These are phyloP conservation scores for Drosophila mettleri DNA, from an alignment of 2,888 invertebrate genomes.

Conservation along the genomic window DNA sequence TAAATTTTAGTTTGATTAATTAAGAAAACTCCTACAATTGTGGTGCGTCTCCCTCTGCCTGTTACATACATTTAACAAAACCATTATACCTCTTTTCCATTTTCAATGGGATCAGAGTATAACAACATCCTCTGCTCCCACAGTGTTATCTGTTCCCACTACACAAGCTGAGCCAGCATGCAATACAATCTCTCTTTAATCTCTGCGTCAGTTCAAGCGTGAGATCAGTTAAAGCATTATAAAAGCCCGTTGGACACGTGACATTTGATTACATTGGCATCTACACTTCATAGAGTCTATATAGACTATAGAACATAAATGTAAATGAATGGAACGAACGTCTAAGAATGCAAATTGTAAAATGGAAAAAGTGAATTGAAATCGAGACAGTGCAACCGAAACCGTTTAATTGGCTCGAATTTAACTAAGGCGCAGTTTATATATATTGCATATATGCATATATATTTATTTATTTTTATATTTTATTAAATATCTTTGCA, in stretches of 20 bases:
- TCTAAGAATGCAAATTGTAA: conserved; percentile 27
- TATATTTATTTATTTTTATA: not conserved
- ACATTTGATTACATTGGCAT: conserved; percentile 1
- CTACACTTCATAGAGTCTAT: not conserved
- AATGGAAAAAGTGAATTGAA: conserved; percentile 14
- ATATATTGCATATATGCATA: not conserved
- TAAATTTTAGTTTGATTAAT: no score
- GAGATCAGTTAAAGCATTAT: conserved; percentile 3
- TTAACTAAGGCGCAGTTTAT: conserved; percentile 31
- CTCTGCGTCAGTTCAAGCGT: conserved; percentile 36
- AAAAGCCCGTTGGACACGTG: conserved; percentile 22
- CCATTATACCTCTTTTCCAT: no score
- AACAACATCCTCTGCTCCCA: not conserved
- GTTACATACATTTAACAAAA: no score
- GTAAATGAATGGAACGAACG: conserved; percentile 3
- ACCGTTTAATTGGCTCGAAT: conserved; percentile 2
- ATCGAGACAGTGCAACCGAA: conserved; percentile 12
- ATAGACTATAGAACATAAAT: not conserved
- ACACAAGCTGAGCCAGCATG: not conserved
- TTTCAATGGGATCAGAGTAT: no score
- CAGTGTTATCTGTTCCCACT: not conserved
- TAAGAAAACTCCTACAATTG: no score
- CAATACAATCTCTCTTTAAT: not conserved
- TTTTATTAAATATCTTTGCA: conserved; percentile 14
- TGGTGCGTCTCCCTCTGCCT: no score